These are phyloP conservation scores for Aurelia sp. DNA, from an alignment of 30 jellyfish, hydroid and myxozoan genomes.

Conservation along the genomic window DNA sequence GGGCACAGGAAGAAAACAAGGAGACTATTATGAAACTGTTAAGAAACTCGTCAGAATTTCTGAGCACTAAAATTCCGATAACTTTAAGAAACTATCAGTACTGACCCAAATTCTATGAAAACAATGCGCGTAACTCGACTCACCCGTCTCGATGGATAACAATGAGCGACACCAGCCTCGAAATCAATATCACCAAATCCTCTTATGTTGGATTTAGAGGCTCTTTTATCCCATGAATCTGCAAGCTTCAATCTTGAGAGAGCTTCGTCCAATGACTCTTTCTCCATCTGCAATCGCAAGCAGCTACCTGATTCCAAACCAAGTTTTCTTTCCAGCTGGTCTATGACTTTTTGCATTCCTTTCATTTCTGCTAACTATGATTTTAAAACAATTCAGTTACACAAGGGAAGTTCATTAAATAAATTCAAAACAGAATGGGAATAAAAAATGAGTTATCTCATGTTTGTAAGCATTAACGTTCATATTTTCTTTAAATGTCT, in stretches of 20 bases:
- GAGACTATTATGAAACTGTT: too few relatives aligned
- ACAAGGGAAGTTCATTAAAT: neutral
- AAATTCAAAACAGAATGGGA: too few relatives aligned
- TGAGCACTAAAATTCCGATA: too few relatives aligned
- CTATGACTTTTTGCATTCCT: conserved; percentile 66
- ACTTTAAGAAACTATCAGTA: too few relatives aligned
- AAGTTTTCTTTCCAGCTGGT: conserved; percentile 73
- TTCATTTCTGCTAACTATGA: conserved; percentile 78
- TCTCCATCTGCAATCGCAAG: conserved; percentile 78
- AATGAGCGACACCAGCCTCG: conserved; percentile 53
- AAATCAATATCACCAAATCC: conserved; percentile 59
- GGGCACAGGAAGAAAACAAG: too few relatives aligned
- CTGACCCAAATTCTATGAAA: too few relatives aligned
- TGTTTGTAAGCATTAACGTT: too few relatives aligned
- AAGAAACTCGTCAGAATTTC: too few relatives aligned
- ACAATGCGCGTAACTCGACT: neutral
- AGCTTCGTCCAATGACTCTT: conserved; percentile 74
- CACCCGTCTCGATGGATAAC: conserved; percentile 60
- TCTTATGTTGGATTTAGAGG: conserved; percentile 14
- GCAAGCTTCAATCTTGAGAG: conserved; percentile 60
- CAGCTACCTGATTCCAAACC: conserved; percentile 79
- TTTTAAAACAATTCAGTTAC: conserved; percentile 1
- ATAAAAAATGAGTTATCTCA: too few relatives aligned
- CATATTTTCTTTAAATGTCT: too few relatives aligned
- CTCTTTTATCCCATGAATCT: conserved; percentile 78